Base-by-base conservation (phyloP, 2,797 vertebrate species). In the Sphaeramia orbicularis region DNA sequence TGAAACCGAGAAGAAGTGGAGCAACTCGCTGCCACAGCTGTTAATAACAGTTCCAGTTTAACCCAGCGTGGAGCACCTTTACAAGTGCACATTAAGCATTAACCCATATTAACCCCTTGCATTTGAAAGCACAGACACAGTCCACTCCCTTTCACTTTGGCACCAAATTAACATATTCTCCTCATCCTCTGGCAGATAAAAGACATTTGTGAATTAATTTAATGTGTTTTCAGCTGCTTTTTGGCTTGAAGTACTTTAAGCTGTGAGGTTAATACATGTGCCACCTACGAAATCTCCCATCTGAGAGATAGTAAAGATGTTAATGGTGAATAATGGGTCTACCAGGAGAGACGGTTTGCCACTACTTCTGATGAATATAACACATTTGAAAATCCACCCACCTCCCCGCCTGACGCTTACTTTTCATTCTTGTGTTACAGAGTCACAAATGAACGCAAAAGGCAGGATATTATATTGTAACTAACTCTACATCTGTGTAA, bases 81-180 rank as follows among this genome's bases (percentile, higher is more conserved):
- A 78, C 81, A 71, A 81, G 75, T 76, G 78, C 45, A 16, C 85
- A 85, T 85, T 65, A 79, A 68, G 69, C 86, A 85, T 89, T 89
- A 83, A 91, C 82, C 78, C 63, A 36, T 83, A 83, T 90, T 89
- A 83, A 88, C 81, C 83, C 83, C 21, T 32, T 30, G 75, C 59
- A 77, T 86, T 83, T 81, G n/a, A 49, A 76, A 61, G 61, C 79
- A 16, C 71, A 27, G 67, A 55, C 77, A 77, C 73, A 49, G 76
- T 71, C 80, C 70, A 65, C 63, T 73, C 40, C 58, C 15, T 57
- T 74, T 74, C 72, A 76, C 74, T 86, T 65, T 72, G 53, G 61
- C 52, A 58, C 56, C 52, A 54, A 71, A 86, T 83, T 70, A 87
- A 69, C 80, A 82, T 70, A 78, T 77, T 83, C 54, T 50, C 68